Evolutionary conservation across 2,888 invertebrate genomes (phyloP), one percentile per base, ranked within the genome.

Genomic region (Spilosoma lubricipeda): DNA sequence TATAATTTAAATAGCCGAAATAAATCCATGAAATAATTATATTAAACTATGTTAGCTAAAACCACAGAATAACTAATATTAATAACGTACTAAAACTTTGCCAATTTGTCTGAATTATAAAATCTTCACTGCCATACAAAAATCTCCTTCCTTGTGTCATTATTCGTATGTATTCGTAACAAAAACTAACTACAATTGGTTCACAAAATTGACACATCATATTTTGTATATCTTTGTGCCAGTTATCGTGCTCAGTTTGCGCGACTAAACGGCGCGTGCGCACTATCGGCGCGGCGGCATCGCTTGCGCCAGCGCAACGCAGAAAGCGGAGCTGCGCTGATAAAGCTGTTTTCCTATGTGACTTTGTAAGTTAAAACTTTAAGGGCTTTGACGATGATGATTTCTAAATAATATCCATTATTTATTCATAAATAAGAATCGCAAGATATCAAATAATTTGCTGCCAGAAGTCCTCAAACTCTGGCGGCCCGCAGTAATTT

Each of bases 241-340:
- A 75, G 77, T 82, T 77, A 77, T 84, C 80, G 73, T 75, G 76
- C 80, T 83, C 72, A 79, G 82, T 85, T 85, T 84, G 78, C 82
- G 80, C 82, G 82, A 81, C 82, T 84, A 85, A 83, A 84, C 87
- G 86, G 84, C 87, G 87, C 87, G 87, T 87, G 87, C 83, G 77
- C 81, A 70, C 81, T 87, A 88, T 88, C 87, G 71, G 79, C 77
- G 76, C 87, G 70, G 79, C 78, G 76, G 77, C 84, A 87, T 86
- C 87, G 81, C 69, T 27, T 70, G 77, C 82, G 81, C 80, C 77
- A 77, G 81, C 80, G 79, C 80, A 76, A 79, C 78, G 74, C 85
- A 84, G 87, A 86, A 87, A 86, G 83, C 87, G 83, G 82, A 85
- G 81, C 85, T 81, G 64, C 76, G 67, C 76, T 75, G 67, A 75